Conservation (phyloP, 2,113 vertebrate genomes). For the Sebastes fasciatus region DNA sequence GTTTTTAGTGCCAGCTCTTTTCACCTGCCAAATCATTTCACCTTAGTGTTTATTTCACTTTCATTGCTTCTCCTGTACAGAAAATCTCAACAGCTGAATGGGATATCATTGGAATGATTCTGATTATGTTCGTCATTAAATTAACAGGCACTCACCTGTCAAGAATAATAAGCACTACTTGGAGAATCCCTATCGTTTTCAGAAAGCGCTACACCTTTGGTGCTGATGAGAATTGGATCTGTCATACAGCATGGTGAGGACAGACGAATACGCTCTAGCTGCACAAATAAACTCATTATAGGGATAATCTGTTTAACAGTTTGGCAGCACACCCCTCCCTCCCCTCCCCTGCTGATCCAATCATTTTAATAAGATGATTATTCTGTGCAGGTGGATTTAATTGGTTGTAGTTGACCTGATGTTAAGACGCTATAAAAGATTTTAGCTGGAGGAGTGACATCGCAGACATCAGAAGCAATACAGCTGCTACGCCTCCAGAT, state of each 20-base stretch:
- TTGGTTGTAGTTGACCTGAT: conserved; percentile 77
- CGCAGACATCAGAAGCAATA: conserved; percentile 38
- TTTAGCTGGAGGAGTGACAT: conserved; percentile 41
- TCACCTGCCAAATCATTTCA: conserved; percentile 13
- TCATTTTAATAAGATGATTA: conserved; percentile 82
- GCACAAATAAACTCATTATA: conserved; percentile 82
- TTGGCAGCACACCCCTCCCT: conserved; percentile 46
- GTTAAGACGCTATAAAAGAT: conserved; percentile 69
- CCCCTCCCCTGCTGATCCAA: conserved; percentile 58
- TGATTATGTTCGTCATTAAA: conserved; percentile 38
- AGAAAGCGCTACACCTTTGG: conserved; percentile 26
- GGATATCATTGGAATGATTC: conserved; percentile 27
- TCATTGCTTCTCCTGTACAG: not conserved
- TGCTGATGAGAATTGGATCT: conserved; percentile 45
- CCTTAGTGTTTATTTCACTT: conserved; percentile 29
- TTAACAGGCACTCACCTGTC: conserved; percentile 22
- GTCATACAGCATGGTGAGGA: conserved; percentile 45
- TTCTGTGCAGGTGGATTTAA: conserved; percentile 77
- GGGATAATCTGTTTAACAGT: conserved; percentile 74
- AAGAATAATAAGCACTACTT: conserved; percentile 39
- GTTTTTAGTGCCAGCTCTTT: conserved; percentile 23
- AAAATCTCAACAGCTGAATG: not conserved
- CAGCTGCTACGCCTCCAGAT: conserved; percentile 44
- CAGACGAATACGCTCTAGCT: conserved; percentile 63
- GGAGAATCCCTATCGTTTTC: conserved; percentile 21